Base-by-base conservation (phyloP, 2,113 vertebrate genomes). In the Mastomys coucha region DNA sequence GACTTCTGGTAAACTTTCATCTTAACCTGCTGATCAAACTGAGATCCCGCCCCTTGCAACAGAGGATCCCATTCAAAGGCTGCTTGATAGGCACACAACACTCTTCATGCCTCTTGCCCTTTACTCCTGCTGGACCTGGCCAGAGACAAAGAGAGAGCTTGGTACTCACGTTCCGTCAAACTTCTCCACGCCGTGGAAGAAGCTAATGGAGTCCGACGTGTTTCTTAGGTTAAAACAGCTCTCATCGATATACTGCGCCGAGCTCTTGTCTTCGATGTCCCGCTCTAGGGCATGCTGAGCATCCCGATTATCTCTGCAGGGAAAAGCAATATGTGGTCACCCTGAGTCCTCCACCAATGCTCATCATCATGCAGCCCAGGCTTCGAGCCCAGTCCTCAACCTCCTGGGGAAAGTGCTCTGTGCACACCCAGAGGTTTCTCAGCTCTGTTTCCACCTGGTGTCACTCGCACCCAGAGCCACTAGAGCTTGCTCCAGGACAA, bases 201-300 rank as follows among this genome's bases (percentile, higher is more conserved):
- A 98, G 92, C 0, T 98, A 92, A 98, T 97, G 95, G 87, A 97
- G 60, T 97, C 96, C 0, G 97, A 97, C 0, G 97, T 97, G 92
- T 98, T 99, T 49, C 94, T 97, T 77, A 98, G 96, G 70, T 98
- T 98, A 78, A 97, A 98, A 91, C 98, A 98, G 65, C 97, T 97
- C 76, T 98, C 98, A 5, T 98, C 98, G 20, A 98, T 99, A 73
- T 97, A 97, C 93, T 97, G 93, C 13, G 97, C 97, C 0, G 98
- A 96, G 72, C 39, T 94, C 89, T 99, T 98, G 92, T 98, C 98
- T 90, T 97, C 97, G 0, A 98, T 67, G 89, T 98, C 98, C 53
- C 90, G 81, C 90, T 98, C 98, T 56, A 98, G 93, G 6, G 97
- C 92, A 0, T 98, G 98, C 24, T 98, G 98, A 19, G 91, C 97